Evolutionary conservation across 1,140 invertebrate genomes (phyloP).

Genomic region (Drosophila kepulauana): DNA sequence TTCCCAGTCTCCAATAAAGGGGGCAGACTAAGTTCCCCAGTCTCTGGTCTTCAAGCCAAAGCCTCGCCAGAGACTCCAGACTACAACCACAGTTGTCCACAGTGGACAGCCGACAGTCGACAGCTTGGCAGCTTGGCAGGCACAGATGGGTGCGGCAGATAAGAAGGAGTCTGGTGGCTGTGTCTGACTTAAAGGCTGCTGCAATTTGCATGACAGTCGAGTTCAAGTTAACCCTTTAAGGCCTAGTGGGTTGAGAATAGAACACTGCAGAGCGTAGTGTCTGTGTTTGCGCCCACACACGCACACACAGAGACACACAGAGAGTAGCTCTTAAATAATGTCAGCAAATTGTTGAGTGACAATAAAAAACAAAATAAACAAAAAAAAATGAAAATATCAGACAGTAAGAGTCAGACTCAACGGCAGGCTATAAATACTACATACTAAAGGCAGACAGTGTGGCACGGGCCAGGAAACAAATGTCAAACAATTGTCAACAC

Average conservation of each 20-base stretch:
- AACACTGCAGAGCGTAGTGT: conserved; percentile 3
- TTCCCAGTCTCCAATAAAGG: not conserved
- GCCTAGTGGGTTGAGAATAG: conserved; percentile 23
- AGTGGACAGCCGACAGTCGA: conserved; percentile 38
- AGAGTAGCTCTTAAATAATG: conserved; percentile 53
- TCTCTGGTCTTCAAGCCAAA: not conserved
- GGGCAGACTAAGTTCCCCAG: conserved; percentile 7
- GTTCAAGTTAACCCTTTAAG: conserved; percentile 49
- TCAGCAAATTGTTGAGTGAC: conserved; percentile 46
- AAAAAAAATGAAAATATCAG: conserved; percentile 2
- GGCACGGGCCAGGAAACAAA: conserved; percentile 57
- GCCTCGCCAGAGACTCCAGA: not conserved
- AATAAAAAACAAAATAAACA: conserved; percentile 30
- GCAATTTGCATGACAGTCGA: conserved; percentile 59
- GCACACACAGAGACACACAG: conserved; percentile 24
- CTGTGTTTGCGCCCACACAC: conserved; percentile 12
- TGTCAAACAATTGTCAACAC: conserved; percentile 56
- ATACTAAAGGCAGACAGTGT: conserved; percentile 9
- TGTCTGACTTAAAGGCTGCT: conserved; percentile 18
- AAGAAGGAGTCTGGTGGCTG: conserved; percentile 32
- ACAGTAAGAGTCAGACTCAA: conserved; percentile 9
- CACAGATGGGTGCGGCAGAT: conserved; percentile 69
- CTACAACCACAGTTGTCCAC: conserved; percentile 6
- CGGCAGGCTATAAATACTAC: conserved; percentile 45
- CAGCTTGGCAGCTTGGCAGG: conserved; percentile 60